Conservation (phyloP, 2,888 invertebrate genomes). For the Hirtodrosophila histrioides region DNA sequence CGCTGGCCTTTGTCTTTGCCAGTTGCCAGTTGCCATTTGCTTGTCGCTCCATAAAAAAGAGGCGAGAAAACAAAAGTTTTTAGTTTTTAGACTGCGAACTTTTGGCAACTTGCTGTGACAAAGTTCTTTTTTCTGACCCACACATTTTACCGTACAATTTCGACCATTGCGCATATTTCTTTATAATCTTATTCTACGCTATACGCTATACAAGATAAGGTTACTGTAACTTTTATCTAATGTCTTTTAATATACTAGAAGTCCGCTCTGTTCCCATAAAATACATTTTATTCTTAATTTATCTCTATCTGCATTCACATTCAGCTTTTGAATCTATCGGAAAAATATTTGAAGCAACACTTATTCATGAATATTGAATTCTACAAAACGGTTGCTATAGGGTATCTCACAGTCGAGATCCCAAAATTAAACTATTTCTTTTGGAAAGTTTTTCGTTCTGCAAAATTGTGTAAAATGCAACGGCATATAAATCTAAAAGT, state of each 20-base stretch:
- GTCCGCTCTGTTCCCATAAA: too few relatives aligned
- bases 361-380: background rate
- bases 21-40: slow-evolving; percentile 52
- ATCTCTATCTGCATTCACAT: too few relatives aligned
- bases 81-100: slow-evolving; percentile 62
- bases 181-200: slow-evolving; percentile 17
- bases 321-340: too few relatives aligned
- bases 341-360: background rate
- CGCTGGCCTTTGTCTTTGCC: slow-evolving; percentile 35
- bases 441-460: slow-evolving; percentile 49
- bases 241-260: too few relatives aligned
- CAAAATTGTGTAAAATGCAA: slow-evolving; percentile 62
- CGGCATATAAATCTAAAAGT: slow-evolving; percentile 68
- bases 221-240: too few relatives aligned
- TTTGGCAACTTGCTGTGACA: slow-evolving; percentile 63
- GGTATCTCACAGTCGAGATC: slow-evolving; percentile 1
- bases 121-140: slow-evolving; percentile 50
- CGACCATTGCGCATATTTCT: slow-evolving; percentile 34
- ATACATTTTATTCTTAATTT: too few relatives aligned
- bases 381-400: background rate
- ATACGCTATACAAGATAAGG: too few relatives aligned
- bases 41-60: slow-evolving; percentile 65
- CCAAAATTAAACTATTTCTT: background rate
- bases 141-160: slow-evolving; percentile 31
- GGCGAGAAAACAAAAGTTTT: slow-evolving; percentile 77